Percentiles rank a stretch among this genome's conserved stretches.
Evolutionary conservation across 2,888 invertebrate species (phyloP).

Genomic region (Agrotis segetum): DNA sequence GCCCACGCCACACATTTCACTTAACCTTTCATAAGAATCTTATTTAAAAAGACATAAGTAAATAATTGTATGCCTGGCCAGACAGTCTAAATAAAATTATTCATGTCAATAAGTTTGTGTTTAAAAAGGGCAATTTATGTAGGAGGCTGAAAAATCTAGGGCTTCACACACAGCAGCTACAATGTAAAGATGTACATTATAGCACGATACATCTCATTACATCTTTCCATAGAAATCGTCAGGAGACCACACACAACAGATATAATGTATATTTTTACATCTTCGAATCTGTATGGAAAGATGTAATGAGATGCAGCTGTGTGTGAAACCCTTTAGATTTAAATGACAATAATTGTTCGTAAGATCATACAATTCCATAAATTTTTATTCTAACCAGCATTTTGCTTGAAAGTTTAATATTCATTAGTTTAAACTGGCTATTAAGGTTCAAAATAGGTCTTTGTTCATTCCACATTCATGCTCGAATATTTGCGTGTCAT

Average conservation of each 20-base stretch:
- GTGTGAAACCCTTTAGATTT: no score
- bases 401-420: neutral
- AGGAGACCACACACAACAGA: no score
- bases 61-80: neutral
- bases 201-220: no score
- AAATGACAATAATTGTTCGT: neutral
- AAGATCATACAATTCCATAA: neutral
- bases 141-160: no score
- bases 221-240: no score
- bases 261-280: no score
- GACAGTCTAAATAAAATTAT: neutral
- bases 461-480: conserved; percentile 13
- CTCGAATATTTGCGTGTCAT: conserved; percentile 32
- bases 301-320: no score
- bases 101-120: neutral
- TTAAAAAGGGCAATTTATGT: neutral
- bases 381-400: neutral
- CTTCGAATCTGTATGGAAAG: no score
- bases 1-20: neutral
- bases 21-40: neutral
- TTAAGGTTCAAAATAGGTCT: neutral
- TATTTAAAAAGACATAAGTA: neutral
- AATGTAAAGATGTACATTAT: no score
- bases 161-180: no score
- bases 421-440: conserved; percentile 3